Conservation (phyloP, 2,888 invertebrate genomes). For the Dryococelus australis region DNA sequence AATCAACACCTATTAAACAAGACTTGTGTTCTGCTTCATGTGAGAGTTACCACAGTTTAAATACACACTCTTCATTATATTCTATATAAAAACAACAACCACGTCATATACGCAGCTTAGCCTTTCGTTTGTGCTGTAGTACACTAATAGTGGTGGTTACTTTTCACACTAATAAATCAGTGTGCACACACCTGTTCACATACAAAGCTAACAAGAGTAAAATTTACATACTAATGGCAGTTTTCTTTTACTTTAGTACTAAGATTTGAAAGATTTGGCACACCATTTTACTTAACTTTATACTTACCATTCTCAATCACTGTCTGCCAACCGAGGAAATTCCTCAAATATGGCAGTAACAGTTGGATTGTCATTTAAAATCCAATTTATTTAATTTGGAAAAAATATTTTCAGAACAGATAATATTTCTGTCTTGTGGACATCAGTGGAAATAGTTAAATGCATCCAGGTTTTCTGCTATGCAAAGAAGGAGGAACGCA, state of each 20-base stretch:
- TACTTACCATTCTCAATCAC: neutral
- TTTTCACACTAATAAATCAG: too few relatives aligned
- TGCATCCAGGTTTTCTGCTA: neutral
- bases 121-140: neutral
- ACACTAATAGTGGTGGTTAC: neutral
- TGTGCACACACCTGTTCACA: neutral
- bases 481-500: neutral
- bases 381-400: neutral
- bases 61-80: too few relatives aligned
- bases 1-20: too few relatives aligned
- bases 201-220: neutral
- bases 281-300: neutral
- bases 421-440: neutral
- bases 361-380: neutral
- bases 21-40: too few relatives aligned
- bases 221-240: neutral
- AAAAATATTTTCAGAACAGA: neutral
- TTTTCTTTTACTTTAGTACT: neutral
- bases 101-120: too few relatives aligned
- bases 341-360: neutral
- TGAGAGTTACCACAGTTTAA: too few relatives aligned
- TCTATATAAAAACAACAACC: too few relatives aligned
- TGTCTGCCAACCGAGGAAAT: neutral
- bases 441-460: neutral
- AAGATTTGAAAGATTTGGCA: too few relatives aligned